These are phyloP conservation scores for Tragulus kanchil DNA, from an alignment of 2,113 vertebrate genomes.

Conservation along the genomic window DNA sequence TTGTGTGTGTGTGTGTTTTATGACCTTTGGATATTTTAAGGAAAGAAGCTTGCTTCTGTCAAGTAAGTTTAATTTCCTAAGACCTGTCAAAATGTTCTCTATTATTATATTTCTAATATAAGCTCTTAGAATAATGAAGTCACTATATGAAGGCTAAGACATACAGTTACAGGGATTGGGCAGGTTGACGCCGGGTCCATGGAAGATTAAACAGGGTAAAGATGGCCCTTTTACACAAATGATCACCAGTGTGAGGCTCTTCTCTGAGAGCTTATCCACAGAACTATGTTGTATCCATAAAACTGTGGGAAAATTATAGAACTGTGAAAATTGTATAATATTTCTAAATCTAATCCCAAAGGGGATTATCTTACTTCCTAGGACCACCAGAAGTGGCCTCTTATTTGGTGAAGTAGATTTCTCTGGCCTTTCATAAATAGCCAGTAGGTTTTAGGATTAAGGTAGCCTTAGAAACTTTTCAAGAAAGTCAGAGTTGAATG, in stretches of 20 bases:
- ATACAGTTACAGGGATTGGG: background rate
- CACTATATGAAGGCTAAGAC: background rate
- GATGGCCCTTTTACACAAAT: background rate
- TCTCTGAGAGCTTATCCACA: background rate
- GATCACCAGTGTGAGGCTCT: background rate
- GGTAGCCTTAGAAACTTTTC: background rate
- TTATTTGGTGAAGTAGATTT: background rate
- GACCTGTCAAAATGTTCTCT: background rate
- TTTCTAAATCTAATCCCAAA: slow-evolving; percentile 44
- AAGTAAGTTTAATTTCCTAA: background rate
- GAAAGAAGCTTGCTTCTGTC: background rate
- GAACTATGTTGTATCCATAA: background rate
- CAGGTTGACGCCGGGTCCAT: background rate
- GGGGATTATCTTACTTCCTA: background rate
- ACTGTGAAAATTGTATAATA: background rate
- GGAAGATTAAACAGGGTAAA: background rate
- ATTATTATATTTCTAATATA: background rate
- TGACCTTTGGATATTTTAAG: background rate
- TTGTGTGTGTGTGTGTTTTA: background rate
- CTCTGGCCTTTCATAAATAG: background rate
- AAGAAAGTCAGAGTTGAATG: slow-evolving; percentile 21
- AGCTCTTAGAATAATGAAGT: background rate
- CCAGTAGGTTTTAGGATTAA: background rate
- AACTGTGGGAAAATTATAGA: no score
- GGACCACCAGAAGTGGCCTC: background rate